Percentiles rank a stretch among this genome's conserved stretches.
Conservation (phyloP, 2,797 vertebrate genomes). For the Sebastiscus tertius region DNA sequence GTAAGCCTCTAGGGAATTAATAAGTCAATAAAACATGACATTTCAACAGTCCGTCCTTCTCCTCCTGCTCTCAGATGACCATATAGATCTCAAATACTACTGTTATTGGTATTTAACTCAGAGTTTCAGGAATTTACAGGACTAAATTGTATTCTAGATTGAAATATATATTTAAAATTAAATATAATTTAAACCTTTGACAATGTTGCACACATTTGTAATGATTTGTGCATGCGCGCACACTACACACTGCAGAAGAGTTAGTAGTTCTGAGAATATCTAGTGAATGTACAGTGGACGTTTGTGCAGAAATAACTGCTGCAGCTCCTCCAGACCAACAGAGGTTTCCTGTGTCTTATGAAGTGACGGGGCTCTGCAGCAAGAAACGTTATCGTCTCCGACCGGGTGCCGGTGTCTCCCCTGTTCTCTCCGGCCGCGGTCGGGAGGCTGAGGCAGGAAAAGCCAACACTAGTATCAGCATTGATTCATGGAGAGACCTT, state of each 20-base stretch:
- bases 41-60: not conserved
- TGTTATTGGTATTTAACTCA: not conserved
- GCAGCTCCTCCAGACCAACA: no score
- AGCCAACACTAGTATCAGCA: no score
- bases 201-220: not conserved
- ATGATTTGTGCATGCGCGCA: not conserved
- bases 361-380: no score
- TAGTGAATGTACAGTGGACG: no score
- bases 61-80: not conserved
- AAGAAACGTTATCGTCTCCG: no score
- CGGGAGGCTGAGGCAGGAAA: no score
- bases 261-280: no score
- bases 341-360: no score
- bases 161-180: not conserved
- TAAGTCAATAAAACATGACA: not conserved
- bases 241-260: no score
- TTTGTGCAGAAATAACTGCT: no score
- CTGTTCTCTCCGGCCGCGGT: no score
- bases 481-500: no score
- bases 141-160: not conserved
- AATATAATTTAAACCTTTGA: not conserved
- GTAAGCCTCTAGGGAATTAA: not conserved
- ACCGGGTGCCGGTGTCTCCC: fast-evolving
- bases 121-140: not conserved
- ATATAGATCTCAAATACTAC: not conserved